Base-by-base conservation (phyloP, 2,888 invertebrate genomes). In the Electrophaes corylata region DNA sequence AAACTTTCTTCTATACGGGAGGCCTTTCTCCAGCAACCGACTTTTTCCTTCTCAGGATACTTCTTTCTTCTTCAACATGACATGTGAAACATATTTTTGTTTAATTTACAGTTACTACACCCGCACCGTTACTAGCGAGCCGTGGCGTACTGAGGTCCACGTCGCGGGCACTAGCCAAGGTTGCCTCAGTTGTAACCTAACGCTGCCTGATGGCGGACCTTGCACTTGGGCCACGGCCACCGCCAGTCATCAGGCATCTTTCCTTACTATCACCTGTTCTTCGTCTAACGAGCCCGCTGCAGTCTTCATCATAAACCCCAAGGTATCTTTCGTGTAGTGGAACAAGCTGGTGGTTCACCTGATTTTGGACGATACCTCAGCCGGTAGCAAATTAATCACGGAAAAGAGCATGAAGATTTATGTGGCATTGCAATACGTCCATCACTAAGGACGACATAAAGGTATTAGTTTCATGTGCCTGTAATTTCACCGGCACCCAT, bases 51-150 rank as follows among this genome's bases (percentile, higher is more conserved):
- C n/a, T n/a, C n/a, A n/a, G n/a, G n/a, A n/a, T n/a, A n/a, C n/a
- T n/a, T n/a, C n/a, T n/a, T n/a, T n/a, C n/a, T n/a, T n/a, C n/a
- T n/a, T n/a, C n/a, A n/a, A n/a, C n/a, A n/a, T n/a, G n/a, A n/a
- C n/a, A n/a, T n/a, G n/a, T n/a, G n/a, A n/a, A n/a, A n/a, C 10
- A 8, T 29, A 10, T 29, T 37, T 10, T 51, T 49, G 5, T 23
- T n/a, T n/a, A n/a, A n/a, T 19, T 40, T 60, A 0, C 80, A 97
- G 97, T 62, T 98, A 95, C 86, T 98, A 94, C 88, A 93, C 94
- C 33, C 95, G 95, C 4, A 95, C 95, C 0, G 89, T 93, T 4
- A 83, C 90, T 1, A 91, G 88, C 16, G 84, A 93, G 62, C 96
- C 97, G 0, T 93, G 94, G 66, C 93, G 94, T 62, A 93, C 94